phyloP scores from a whole-genome alignment of 2,888 invertebrate genomes.

The Mythimna ferrago region DNA sequence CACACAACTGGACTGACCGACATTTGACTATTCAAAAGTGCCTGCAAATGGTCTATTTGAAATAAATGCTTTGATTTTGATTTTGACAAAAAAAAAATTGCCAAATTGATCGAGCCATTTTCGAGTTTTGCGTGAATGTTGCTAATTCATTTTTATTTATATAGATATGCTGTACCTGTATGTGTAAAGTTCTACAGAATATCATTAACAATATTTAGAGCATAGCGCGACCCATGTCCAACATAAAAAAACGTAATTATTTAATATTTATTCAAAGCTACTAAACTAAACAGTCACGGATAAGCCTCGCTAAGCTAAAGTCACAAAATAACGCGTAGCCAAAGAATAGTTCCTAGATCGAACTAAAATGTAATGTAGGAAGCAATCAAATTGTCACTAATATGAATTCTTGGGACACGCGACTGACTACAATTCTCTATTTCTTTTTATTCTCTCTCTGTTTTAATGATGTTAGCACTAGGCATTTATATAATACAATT shows the following conservation, averaged over 20 bases:
- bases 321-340: conserved; percentile 59
- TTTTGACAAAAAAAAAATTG: no score
- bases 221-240: conserved; percentile 17
- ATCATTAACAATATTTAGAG: no score
- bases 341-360: conserved; percentile 57
- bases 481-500: background rate
- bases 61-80: no score
- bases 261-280: conserved; percentile 41
- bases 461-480: background rate
- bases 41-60: no score
- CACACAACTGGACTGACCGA: no score
- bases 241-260: conserved; percentile 16
- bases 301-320: conserved; percentile 37
- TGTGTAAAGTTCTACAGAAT: no score
- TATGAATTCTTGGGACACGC: conserved; percentile 2
- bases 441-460: background rate
- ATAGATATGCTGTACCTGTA: no score
- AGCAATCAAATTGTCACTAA: conserved; percentile 9
- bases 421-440: conserved; percentile 8
- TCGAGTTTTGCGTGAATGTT: no score
- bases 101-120: no score
- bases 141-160: no score
- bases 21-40: no score
- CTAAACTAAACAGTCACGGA: conserved; percentile 10
- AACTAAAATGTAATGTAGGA: conserved; percentile 54